These are phyloP conservation scores for Ischnus inquisitorius DNA, from an alignment of 2,888 invertebrate genomes.

Conservation along the genomic window DNA sequence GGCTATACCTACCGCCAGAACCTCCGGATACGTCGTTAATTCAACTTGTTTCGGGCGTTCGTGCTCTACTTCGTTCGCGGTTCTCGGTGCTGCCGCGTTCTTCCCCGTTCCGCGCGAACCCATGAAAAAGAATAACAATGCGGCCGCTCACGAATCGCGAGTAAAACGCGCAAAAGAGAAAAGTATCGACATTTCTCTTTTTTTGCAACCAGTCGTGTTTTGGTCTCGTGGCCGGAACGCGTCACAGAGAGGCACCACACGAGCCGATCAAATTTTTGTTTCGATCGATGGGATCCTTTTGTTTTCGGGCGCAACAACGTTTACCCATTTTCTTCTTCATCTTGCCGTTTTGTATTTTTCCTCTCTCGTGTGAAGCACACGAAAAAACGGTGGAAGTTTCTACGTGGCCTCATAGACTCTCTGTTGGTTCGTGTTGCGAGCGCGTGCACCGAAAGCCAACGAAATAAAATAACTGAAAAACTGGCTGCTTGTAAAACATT, in stretches of 20 bases:
- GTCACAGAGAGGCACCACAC: background rate
- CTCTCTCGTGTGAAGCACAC: background rate
- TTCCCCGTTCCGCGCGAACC: background rate
- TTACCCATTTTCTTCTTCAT: constrained; percentile 12
- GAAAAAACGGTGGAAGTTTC: constrained; percentile 16
- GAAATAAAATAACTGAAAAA: background rate
- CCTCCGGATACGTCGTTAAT: constrained; percentile 68
- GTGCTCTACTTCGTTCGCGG: constrained; percentile 53
- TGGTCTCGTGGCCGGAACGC: background rate
- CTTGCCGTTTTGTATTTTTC: constrained; percentile 22
- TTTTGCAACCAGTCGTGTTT: background rate
- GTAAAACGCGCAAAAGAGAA: constrained; percentile 40
- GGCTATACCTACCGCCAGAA: constrained; percentile 37
- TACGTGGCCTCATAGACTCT: background rate
- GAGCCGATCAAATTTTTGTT: background rate
- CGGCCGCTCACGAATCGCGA: background rate
- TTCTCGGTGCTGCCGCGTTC: constrained; percentile 47
- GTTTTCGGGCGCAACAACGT: background rate
- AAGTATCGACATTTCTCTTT: background rate
- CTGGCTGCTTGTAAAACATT: no score
- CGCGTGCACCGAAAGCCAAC: no score
- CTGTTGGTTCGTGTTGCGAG: background rate
- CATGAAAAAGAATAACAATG: constrained; percentile 55
- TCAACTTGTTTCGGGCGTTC: constrained; percentile 69
- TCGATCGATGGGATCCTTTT: background rate